Conservation (phyloP, 1,140 invertebrate species). For the Ceratina australensis region DNA sequence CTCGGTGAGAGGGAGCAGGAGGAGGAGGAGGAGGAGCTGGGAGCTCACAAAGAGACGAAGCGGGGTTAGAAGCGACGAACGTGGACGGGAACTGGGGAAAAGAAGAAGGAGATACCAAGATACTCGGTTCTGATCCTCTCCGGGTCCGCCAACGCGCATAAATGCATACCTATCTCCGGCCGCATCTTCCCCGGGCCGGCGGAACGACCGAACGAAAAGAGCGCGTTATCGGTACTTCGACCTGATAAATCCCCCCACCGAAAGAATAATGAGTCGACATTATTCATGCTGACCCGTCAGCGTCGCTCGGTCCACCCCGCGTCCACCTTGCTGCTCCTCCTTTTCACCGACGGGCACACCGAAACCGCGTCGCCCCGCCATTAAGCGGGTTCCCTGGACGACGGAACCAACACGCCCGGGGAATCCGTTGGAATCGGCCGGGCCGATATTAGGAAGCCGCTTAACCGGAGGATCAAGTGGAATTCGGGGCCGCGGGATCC, state of each 20-base stretch:
- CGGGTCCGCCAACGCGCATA: constrained; percentile 64
- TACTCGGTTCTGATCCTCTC: constrained; percentile 34
- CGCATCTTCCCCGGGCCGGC: constrained; percentile 63
- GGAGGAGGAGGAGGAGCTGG: constrained; percentile 5
- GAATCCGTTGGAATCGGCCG: constrained; percentile 49
- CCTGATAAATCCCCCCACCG: constrained; percentile 72
- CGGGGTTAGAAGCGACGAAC: too few relatives aligned
- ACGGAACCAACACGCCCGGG: constrained; percentile 31
- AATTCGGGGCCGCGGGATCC: constrained; percentile 33
- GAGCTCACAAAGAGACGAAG: neutral
- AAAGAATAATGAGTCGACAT: constrained; percentile 75
- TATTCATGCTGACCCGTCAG: constrained; percentile 71
- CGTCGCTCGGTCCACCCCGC: constrained; percentile 59
- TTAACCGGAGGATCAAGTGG: constrained; percentile 59
- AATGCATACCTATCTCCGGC: constrained; percentile 71
- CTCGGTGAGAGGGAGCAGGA: neutral
- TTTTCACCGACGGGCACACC: constrained; percentile 39
- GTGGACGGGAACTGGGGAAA: too few relatives aligned
- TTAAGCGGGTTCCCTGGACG: constrained; percentile 49
- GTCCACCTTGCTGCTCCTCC: constrained; percentile 22
- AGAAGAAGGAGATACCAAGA: constrained; percentile 3
- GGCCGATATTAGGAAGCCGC: constrained; percentile 59
- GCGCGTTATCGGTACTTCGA: constrained; percentile 70
- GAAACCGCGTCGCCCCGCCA: constrained; percentile 46
- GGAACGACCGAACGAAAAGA: constrained; percentile 69